phyloP scores from a whole-genome alignment of 1,140 invertebrate genomes.

The Mycetomoellerius zeteki region DNA sequence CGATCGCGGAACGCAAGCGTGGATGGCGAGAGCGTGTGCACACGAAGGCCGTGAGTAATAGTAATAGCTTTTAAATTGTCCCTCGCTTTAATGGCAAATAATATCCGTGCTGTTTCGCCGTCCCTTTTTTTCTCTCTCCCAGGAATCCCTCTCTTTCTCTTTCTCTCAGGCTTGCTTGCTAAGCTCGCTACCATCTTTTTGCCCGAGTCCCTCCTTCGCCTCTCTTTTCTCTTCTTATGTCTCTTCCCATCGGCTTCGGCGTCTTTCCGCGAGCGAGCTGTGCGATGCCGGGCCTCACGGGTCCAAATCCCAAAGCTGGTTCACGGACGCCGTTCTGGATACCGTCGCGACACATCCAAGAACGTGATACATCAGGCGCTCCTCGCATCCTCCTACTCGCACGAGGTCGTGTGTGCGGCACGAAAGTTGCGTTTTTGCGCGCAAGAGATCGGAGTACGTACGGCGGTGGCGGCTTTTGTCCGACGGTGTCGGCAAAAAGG shows the following conservation, averaged over 20 bases:
- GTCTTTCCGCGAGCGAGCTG: constrained; percentile 44
- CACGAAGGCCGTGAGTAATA: constrained; percentile 79
- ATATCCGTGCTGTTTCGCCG: constrained; percentile 78
- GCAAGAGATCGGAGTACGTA: constrained; percentile 35
- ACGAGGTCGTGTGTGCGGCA: constrained; percentile 67
- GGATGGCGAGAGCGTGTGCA: constrained; percentile 63
- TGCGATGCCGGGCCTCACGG: not conserved
- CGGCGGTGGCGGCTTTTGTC: constrained; percentile 62
- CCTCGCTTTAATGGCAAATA: constrained; percentile 84
- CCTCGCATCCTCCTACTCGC: constrained; percentile 9
- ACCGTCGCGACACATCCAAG: constrained; percentile 32
- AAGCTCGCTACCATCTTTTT: not conserved
- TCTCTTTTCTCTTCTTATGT: not conserved
- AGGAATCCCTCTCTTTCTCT: not conserved
- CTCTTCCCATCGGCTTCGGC: constrained; percentile 41
- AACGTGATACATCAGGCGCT: constrained; percentile 37
- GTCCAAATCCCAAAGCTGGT: not conserved
- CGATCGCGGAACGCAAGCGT: constrained; percentile 41
- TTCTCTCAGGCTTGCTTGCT: not conserved
- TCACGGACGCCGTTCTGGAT: constrained; percentile 19
- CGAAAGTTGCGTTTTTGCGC: constrained; percentile 69
- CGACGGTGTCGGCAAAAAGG: constrained; percentile 48
- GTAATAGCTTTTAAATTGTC: constrained; percentile 86
- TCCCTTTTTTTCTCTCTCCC: constrained; percentile 70
- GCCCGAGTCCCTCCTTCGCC: not conserved